phyloP scores from a whole-genome alignment of 2,888 invertebrate genomes.

The Tortricodes alternella region DNA sequence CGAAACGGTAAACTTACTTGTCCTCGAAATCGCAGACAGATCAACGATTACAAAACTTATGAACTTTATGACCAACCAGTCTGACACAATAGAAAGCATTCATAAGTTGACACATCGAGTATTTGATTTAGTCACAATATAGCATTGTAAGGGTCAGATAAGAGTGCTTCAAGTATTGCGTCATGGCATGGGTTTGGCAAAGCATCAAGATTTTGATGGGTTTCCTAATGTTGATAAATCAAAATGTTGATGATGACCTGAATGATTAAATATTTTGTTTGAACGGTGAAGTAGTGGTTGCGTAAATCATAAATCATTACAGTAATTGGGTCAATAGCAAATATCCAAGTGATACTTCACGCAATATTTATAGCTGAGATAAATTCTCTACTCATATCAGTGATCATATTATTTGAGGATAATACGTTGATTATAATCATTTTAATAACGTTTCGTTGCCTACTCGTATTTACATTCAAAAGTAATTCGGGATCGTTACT shows the following conservation, averaged over 20 bases:
- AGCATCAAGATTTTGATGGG: conserved; percentile 5
- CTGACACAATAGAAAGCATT: conserved; percentile 22
- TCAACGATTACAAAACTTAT: conserved; percentile 2
- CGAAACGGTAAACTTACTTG: not conserved
- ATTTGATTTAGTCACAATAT: conserved; percentile 23
- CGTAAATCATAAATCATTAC: not conserved
- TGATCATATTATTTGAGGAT: too few relatives aligned
- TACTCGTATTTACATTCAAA: too few relatives aligned
- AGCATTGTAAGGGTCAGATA: conserved; percentile 17
- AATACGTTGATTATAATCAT: too few relatives aligned
- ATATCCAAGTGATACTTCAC: not conserved
- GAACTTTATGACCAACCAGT: conserved; percentile 5
- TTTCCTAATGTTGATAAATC: conserved; percentile 17
- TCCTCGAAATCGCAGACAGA: not conserved
- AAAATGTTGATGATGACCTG: conserved; percentile 20
- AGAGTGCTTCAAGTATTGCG: not conserved
- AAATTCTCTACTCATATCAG: too few relatives aligned
- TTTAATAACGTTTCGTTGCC: too few relatives aligned
- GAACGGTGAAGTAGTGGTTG: not conserved
- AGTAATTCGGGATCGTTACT: too few relatives aligned
- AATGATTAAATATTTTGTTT: conserved; percentile 17
- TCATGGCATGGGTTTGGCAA: conserved; percentile 8
- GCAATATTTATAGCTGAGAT: too few relatives aligned
- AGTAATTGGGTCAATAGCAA: not conserved
- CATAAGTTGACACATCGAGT: conserved; percentile 17